phyloP scores from a whole-genome alignment of 2,113 vertebrate species.

The Phalacrocorax aristotelis region DNA sequence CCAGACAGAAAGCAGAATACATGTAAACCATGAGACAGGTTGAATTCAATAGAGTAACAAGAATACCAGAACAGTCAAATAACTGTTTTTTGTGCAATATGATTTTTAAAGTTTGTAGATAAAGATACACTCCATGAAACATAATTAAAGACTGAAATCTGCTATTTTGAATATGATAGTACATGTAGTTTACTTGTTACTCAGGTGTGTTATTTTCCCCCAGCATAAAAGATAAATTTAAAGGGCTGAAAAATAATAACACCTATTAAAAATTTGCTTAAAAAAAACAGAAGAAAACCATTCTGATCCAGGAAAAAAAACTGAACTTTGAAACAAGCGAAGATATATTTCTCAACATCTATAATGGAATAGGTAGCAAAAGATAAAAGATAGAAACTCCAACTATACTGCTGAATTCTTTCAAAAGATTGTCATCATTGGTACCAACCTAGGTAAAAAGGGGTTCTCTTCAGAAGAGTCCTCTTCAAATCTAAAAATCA shows the following conservation, averaged over 20 bases:
- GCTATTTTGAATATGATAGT: neutral
- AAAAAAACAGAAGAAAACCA: neutral
- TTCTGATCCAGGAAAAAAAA: neutral
- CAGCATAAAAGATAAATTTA: neutral
- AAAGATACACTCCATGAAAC: neutral
- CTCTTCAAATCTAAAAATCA: constrained; percentile 48
- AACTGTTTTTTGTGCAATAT: neutral
- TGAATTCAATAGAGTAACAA: neutral
- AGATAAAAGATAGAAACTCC: constrained; percentile 9
- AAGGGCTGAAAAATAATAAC: neutral
- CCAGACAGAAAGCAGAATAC: neutral
- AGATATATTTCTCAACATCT: neutral
- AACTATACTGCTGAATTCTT: neutral
- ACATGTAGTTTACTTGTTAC: constrained; percentile 16
- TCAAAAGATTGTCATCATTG: constrained; percentile 1
- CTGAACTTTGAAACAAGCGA: constrained; percentile 33
- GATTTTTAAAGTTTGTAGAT: neutral
- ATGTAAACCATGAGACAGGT: neutral
- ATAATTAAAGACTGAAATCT: constrained; percentile 15
- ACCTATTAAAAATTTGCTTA: neutral
- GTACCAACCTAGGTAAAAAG: neutral
- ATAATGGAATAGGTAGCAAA: neutral
- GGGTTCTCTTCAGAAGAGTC: neutral
- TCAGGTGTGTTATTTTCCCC: neutral
- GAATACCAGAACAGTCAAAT: neutral